These are phyloP conservation scores for Tenthredo scrophulariae DNA, from an alignment of 2,888 invertebrate species.

Conservation along the genomic window DNA sequence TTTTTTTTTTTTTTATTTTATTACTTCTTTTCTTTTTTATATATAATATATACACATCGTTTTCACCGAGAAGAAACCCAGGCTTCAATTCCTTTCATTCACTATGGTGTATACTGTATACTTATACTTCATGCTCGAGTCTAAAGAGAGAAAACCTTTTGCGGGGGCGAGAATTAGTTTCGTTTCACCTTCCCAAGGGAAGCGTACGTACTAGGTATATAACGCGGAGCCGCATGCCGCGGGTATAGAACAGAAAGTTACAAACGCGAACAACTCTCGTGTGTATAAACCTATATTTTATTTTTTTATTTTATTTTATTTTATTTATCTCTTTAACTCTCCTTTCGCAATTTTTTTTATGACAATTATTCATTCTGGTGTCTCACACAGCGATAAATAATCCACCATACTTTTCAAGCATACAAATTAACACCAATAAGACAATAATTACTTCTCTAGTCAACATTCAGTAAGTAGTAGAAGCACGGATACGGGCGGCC, in stretches of 20 bases:
- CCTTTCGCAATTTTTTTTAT: neutral
- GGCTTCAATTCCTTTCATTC: neutral
- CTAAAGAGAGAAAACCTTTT: neutral
- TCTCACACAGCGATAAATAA: neutral
- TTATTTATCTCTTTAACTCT: neutral
- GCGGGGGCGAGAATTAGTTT: slow-evolving; percentile 34
- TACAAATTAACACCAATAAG: neutral
- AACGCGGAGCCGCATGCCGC: neutral
- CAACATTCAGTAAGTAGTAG: neutral
- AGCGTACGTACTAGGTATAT: neutral
- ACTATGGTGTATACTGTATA: neutral
- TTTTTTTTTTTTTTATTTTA: neutral
- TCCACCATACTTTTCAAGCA: neutral
- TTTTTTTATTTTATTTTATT: too few species aligned
- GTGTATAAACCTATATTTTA: neutral
- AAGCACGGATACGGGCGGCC: neutral
- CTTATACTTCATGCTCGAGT: neutral
- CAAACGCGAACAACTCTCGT: neutral
- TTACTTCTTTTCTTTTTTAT: too few species aligned
- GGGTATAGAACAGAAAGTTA: neutral
- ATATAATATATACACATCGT: too few species aligned
- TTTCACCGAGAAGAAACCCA: neutral
- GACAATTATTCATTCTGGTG: neutral
- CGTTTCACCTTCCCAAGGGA: slow-evolving; percentile 31
- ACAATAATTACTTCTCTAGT: neutral